Evolutionary conservation across 2,113 vertebrate genomes (phyloP), one percentile per base, ranked within the genome.

Genomic region (Calyptomena viridis): DNA sequence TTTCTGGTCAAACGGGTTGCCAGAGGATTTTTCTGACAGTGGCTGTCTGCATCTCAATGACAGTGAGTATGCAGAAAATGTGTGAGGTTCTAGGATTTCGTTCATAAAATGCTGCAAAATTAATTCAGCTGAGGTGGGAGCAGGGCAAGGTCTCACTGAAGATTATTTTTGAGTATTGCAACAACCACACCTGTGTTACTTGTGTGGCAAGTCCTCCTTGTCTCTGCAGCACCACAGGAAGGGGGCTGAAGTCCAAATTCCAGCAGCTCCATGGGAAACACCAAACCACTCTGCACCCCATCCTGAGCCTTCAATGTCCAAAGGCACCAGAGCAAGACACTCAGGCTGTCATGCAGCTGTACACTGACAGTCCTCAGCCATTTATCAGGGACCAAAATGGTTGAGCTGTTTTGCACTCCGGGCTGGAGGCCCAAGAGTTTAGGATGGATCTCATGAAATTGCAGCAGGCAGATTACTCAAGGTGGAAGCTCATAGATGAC

Each of bases 11-110:
- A 71, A 64, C 19, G 52, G 75, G 77, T 59, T 52, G 90, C 84
- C 72, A 83, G 85, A 74, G 50, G 91, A 94, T 67, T 86, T 80
- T 85, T 84, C 67, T 80, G 75, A 67, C 67, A 59, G 90, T 10
- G 35, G 24, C 56, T 83, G 55, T 56, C 72, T 63, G 33, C 42
- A 67, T 9, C 10, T 31, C 5, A 0, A 8, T 6, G 46, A 39
- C 82, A 86, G 63, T 4, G 27, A 80, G 93, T 14, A 59, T 2
- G 11, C 27, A 84, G 68, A 74, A 73, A 90, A 47, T 2, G 39
- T 28, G 55, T 1, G 2, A 49, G 63, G 12, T 46, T 33, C 53
- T 60, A 46, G 46, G 30, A 71, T 42, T 90, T 33, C 67, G 86
- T 93, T 93, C 91, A 96, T 42, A 86, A 94, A 83, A 47, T 6